phyloP scores from a whole-genome alignment of 2,113 vertebrate species.

The Lanius ludovicianus region DNA sequence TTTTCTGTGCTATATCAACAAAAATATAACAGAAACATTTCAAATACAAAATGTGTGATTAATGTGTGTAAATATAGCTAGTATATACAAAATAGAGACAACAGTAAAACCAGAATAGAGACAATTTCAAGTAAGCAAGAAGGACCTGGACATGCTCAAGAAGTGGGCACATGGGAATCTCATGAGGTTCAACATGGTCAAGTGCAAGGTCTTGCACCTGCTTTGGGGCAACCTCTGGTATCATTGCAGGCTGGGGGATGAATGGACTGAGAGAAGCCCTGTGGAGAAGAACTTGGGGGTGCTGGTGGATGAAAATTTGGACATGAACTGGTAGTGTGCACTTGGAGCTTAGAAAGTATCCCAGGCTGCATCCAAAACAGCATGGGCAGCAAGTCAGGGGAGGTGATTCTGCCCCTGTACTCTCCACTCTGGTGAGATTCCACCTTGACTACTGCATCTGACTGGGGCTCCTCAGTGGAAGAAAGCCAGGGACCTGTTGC shows the following conservation, averaged over 20 bases:
- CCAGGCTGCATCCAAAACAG: neutral
- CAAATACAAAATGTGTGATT: neutral
- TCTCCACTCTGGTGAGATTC: neutral
- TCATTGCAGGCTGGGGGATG: too few species aligned
- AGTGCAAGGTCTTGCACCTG: neutral
- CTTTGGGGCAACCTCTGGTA: neutral
- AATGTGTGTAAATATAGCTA: neutral
- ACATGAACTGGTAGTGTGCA: neutral
- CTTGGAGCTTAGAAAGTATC: neutral
- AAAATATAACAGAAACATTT: neutral
- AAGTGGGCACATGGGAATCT: neutral
- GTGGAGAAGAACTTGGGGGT: neutral
- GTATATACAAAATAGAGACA: neutral
- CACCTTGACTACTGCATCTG: neutral
- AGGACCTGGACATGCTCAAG: neutral
- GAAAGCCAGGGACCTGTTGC: neutral
- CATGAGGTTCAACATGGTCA: neutral
- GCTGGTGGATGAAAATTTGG: neutral
- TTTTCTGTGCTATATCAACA: neutral
- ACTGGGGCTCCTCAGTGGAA: neutral
- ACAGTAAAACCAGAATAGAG: neutral
- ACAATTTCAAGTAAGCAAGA: neutral
- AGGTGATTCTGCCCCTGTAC: neutral
- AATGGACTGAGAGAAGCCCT: neutral
- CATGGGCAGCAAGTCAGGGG: neutral